These are phyloP conservation scores for Coryphaenoides rupestris DNA, from an alignment of 2,113 vertebrate genomes.

Conservation along the genomic window DNA sequence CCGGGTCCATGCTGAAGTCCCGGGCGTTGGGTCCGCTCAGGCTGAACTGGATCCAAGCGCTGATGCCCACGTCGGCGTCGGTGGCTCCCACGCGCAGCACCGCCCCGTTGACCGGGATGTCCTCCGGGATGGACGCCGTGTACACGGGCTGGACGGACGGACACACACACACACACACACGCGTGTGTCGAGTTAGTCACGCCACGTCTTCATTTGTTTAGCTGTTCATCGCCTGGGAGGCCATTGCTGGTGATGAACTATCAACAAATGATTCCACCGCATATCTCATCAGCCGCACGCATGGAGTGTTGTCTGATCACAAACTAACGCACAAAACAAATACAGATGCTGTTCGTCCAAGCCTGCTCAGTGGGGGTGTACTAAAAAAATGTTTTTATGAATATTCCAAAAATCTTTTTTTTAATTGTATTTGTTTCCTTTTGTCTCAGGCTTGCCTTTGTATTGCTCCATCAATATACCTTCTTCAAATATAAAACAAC, in stretches of 20 bases:
- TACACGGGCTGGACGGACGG: conserved; percentile 77
- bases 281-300: no score
- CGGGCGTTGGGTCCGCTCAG: conserved; percentile 83
- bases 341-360: not conserved
- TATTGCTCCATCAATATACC: no score
- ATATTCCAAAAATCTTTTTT: no score
- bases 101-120: conserved; percentile 81
- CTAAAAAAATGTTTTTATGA: no score
- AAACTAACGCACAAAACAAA: not conserved
- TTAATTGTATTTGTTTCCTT: no score
- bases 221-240: not conserved
- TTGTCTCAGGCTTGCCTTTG: no score
- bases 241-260: not conserved
- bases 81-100: conserved; percentile 82
- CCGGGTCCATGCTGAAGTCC: conserved; percentile 87
- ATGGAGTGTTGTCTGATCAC: not conserved
- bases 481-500: no score
- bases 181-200: conserved; percentile 17
- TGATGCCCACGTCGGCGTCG: conserved; percentile 87
- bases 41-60: conserved; percentile 84
- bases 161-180: conserved; percentile 25
- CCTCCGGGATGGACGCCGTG: conserved; percentile 80
- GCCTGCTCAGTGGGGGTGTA: not conserved
- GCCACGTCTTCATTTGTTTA: not conserved
- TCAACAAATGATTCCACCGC: no score